Evolutionary conservation across 1,140 invertebrate species (phyloP), one percentile per base, ranked within the genome.

Genomic region (Zaprionus lachaisei): DNA sequence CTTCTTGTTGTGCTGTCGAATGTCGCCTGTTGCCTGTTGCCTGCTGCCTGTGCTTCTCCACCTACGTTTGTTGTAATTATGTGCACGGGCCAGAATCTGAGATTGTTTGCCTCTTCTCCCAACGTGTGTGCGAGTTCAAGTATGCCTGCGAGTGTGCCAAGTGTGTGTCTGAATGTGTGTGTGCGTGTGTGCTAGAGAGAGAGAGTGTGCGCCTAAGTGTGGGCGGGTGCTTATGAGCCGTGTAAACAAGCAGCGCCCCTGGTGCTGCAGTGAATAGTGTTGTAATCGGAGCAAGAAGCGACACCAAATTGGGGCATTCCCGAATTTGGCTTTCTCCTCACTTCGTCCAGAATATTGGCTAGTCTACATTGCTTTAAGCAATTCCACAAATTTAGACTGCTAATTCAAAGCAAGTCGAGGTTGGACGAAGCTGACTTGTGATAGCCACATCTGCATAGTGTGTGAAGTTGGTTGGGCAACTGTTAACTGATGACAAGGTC

Each of bases 221-320:
- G 28, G 20, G 28, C 12, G 67, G 17, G 56, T 72, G 68, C 54
- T 60, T 55, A 55, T 76, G 61, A 66, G 55, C 47, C 56, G 55
- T 77, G 69, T 77, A 72, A 72, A 66, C 56, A 77, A 77, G 61
- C 56, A 65, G 51, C 34, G 44, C 41, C 54, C 55, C 9, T 61
- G 51, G 38, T 34, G 24, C 49, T 34, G 31, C 26, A 15, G 15
- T 41, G 31, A 56, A 47, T 26, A 70, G 66, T 70, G 31, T 7
- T 51, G 60, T 49, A 75, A 64, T 31, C 20, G 65, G 49, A 61
- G 37, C 5, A 55, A 11, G 22, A 24, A 72, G 4, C 24, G 15
- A 47, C 20, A 11, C 31, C 31, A 9, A 60, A 31, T 17, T 4
- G 20, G 2, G 22, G 67, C 41, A 38, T 67, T 73, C 56, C 56